Evolutionary conservation across 2,113 vertebrate species (phyloP).

Genomic region (Phrynocephalus versicolor): DNA sequence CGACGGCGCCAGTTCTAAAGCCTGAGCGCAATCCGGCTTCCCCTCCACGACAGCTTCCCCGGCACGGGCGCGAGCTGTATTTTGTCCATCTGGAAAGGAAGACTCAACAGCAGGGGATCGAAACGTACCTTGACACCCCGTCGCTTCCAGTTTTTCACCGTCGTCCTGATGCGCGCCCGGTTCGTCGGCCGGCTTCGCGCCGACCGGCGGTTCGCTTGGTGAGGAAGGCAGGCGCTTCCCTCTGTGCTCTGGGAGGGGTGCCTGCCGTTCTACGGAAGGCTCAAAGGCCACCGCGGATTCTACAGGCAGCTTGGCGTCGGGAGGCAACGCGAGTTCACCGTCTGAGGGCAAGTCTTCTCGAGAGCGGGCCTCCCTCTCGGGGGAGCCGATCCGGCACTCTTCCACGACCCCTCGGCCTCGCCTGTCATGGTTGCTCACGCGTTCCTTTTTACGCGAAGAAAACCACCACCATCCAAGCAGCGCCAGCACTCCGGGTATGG

Average conservation of each 20-base stretch:
- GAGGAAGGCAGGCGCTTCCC: conserved; percentile 49
- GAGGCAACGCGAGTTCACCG: fast-evolving
- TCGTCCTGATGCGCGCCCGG: conserved; percentile 43
- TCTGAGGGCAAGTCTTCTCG: conserved; percentile 18
- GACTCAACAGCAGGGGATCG: conserved; percentile 13
- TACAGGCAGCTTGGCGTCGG: not conserved
- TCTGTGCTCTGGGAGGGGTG: conserved; percentile 18
- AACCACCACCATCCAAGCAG: conserved; percentile 96
- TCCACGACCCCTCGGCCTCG: conserved; percentile 33
- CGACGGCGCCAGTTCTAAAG: not conserved
- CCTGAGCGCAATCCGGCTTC: fast-evolving
- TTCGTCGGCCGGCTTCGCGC: fast-evolving
- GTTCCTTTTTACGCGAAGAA: conserved; percentile 87
- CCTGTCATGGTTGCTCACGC: conserved; percentile 46
- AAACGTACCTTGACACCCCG: conserved; percentile 4
- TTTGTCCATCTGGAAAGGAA: conserved; percentile 3
- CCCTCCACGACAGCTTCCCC: fast-evolving
- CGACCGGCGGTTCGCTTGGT: conserved; percentile 23
- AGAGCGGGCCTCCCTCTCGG: not conserved
- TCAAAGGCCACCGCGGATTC: conserved; percentile 3
- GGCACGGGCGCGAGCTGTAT: fast-evolving
- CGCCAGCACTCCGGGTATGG: conserved; percentile 87
- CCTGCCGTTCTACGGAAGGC: not conserved
- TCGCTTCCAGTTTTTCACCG: conserved; percentile 57
- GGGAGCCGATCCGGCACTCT: conserved; percentile 25